phyloP scores from a whole-genome alignment of 2,888 invertebrate species.

The Drosophila falleni region DNA sequence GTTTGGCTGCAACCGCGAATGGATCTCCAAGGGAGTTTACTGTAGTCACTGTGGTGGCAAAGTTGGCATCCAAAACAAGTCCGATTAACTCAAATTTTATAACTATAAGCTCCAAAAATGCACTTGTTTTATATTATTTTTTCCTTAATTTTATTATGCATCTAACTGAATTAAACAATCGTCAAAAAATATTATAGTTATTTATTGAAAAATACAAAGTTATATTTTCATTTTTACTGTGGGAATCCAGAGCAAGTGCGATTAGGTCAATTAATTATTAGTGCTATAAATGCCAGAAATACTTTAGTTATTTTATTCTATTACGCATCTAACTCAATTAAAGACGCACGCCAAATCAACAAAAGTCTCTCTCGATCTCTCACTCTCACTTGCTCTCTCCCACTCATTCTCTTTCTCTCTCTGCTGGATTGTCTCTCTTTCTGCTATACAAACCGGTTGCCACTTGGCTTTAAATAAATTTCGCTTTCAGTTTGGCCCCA shows the following conservation, averaged over 20 bases:
- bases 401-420: conserved; percentile 14
- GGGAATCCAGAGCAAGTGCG: conserved; percentile 74
- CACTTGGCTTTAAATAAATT: conserved; percentile 29
- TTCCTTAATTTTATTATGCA: too few species aligned
- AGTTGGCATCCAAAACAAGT: conserved; percentile 75
- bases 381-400: background rate
- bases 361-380: background rate
- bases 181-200: too few species aligned
- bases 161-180: background rate
- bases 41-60: conserved; percentile 82
- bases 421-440: background rate
- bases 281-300: conserved; percentile 52
- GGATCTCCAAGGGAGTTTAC: conserved; percentile 81
- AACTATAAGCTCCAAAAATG: conserved; percentile 49
- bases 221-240: conserved; percentile 23
- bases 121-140: too few species aligned
- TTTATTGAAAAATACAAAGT: too few species aligned
- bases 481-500: conserved; percentile 58
- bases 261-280: conserved; percentile 60
- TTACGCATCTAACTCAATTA: conserved; percentile 76
- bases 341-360: conserved; percentile 47
- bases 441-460: conserved; percentile 40
- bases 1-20: conserved; percentile 82
- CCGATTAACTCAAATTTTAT: conserved; percentile 54
- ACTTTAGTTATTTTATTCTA: conserved; percentile 56